Conservation (phyloP, 2,888 invertebrate genomes). For the Caenorhabditis sp. region DNA sequence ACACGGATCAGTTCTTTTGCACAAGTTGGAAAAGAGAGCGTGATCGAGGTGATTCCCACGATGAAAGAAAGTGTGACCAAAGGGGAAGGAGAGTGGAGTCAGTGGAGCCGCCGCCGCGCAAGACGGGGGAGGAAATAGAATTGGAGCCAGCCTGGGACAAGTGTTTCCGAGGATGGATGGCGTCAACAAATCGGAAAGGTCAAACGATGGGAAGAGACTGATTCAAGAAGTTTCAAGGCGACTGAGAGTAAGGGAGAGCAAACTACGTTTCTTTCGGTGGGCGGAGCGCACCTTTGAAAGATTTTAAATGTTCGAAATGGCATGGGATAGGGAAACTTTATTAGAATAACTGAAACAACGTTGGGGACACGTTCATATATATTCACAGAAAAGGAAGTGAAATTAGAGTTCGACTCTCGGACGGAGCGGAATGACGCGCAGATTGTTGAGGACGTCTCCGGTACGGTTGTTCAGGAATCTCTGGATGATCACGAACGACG, state of each 20-base stretch:
- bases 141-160: too few species aligned
- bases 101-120: conserved; percentile 5
- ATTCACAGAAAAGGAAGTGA: not conserved
- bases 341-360: too few species aligned
- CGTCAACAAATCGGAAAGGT: too few species aligned
- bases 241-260: too few species aligned
- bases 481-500: conserved; percentile 11
- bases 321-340: too few species aligned
- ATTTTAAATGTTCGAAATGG: too few species aligned
- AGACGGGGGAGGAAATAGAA: too few species aligned
- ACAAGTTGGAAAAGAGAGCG: too few species aligned
- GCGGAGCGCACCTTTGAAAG: not conserved
- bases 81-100: conserved; percentile 11
- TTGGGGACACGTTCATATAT: not conserved
- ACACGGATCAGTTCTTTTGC: conserved; percentile 11
- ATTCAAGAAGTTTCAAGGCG: too few species aligned
- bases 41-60: conserved; percentile 16
- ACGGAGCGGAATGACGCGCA: conserved; percentile 36
- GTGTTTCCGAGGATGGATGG: too few species aligned
- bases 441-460: conserved; percentile 31
- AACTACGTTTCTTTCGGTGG: not conserved
- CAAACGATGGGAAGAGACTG: too few species aligned
- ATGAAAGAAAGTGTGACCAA: conserved; percentile 14
- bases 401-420: conserved; percentile 1
- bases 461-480: conserved; percentile 27